Percentiles rank a stretch among this genome's conserved stretches.
Conservation (phyloP, 2,797 vertebrate species). For the Pachyuromys duprasi region DNA sequence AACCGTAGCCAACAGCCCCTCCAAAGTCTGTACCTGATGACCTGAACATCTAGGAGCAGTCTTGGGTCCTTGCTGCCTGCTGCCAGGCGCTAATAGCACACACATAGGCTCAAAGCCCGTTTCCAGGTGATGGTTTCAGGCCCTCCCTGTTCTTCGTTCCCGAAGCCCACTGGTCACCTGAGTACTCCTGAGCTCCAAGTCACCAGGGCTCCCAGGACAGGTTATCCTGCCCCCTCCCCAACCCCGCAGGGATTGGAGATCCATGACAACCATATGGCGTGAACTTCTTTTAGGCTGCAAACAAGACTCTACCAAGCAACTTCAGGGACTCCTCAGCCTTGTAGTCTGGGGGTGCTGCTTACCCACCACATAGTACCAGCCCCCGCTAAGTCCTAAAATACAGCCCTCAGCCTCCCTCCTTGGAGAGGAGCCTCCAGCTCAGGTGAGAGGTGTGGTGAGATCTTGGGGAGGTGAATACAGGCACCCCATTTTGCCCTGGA, state of each 20-base stretch:
- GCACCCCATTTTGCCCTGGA: accelerated
- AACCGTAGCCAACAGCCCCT: not conserved
- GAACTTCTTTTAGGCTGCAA: not conserved
- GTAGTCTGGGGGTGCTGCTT: not conserved
- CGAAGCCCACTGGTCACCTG: not conserved
- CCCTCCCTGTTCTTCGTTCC: not conserved
- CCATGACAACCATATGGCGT: not conserved
- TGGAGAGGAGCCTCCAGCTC: not conserved
- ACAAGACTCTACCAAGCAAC: not conserved
- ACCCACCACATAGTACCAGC: not conserved
- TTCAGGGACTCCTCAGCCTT: accelerated
- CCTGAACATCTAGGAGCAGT: not conserved
- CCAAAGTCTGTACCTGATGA: not conserved
- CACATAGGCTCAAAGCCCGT: accelerated
- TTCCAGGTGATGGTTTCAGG: not conserved
- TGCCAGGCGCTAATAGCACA: not conserved
- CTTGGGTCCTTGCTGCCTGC: not conserved
- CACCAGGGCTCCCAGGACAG: not conserved
- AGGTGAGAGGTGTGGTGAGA: not conserved
- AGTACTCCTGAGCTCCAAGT: not conserved
- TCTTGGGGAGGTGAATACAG: not conserved
- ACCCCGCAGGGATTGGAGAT: not conserved
- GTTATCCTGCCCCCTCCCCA: not conserved
- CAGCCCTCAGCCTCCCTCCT: accelerated
- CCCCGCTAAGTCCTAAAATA: accelerated